A percentile compares a stretch with the other conserved stretches of the same genome.
phyloP scores from a whole-genome alignment of 2,113 vertebrate species.

The Sitta europaea region DNA sequence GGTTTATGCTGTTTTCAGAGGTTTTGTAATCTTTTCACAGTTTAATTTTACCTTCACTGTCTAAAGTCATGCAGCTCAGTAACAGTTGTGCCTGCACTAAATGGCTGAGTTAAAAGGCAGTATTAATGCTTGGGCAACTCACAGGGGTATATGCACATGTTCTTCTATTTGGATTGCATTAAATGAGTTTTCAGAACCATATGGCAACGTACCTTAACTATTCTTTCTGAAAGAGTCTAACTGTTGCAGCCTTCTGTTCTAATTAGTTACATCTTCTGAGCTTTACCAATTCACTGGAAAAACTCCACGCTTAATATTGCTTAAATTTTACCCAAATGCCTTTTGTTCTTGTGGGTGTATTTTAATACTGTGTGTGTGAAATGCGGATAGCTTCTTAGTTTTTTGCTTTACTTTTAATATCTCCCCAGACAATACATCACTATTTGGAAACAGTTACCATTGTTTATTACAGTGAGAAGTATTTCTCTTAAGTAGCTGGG shows the following conservation, averaged over 20 bases:
- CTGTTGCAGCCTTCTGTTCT: constrained; percentile 62
- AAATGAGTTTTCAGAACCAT: constrained; percentile 56
- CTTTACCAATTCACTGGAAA: constrained; percentile 34
- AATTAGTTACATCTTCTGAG: constrained; percentile 58
- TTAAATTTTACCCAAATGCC: constrained; percentile 47
- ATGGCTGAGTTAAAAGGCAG: constrained; percentile 46
- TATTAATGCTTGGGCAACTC: constrained; percentile 52
- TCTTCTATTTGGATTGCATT: constrained; percentile 58
- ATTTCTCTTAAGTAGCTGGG: neutral
- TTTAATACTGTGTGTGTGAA: neutral
- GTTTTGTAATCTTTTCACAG: neutral
- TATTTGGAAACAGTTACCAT: neutral
- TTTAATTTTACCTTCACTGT: constrained; percentile 6
- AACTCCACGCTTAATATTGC: constrained; percentile 34
- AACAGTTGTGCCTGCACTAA: constrained; percentile 50
- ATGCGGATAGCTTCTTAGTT: constrained; percentile 14
- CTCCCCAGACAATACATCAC: neutral
- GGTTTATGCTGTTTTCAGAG: neutral
- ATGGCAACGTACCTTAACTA: constrained; percentile 41
- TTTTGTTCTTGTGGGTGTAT: constrained; percentile 36
- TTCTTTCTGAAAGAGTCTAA: constrained; percentile 53
- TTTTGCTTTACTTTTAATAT: neutral
- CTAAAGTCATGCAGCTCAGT: neutral
- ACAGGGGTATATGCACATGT: constrained; percentile 33
- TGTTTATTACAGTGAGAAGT: neutral